These are phyloP conservation scores for Myanophis thanlyinensis DNA, from an alignment of 2,113 vertebrate genomes.

Conservation along the genomic window DNA sequence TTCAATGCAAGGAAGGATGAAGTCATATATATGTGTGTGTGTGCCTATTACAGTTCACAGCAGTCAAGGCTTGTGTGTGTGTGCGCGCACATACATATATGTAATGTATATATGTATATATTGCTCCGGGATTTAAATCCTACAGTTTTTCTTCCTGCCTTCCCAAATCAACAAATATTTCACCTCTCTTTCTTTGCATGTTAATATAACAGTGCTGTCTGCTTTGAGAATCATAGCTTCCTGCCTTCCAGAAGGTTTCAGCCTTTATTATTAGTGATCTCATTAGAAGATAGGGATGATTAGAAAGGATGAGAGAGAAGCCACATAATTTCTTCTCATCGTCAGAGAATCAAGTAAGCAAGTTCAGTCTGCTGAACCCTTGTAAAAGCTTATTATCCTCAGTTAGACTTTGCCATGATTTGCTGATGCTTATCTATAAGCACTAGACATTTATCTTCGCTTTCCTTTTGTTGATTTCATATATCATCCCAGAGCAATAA, in stretches of 20 bases:
- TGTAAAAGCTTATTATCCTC: not conserved
- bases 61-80: not conserved
- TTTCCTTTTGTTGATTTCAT: not conserved
- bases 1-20: not conserved
- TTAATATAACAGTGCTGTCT: not conserved
- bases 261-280: not conserved
- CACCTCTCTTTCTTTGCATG: not conserved
- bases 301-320: not conserved
- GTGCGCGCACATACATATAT: not conserved
- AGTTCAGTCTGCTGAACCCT: not conserved
- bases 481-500: not conserved
- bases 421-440: not conserved
- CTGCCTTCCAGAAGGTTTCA: not conserved
- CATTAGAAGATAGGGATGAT: not conserved
- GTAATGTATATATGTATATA: not conserved
- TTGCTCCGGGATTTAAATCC: not conserved
- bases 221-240: not conserved
- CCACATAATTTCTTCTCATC: not conserved
- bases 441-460: not conserved
- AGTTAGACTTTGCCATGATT: not conserved
- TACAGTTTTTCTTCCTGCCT: not conserved
- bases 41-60: not conserved
- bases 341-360: not conserved
- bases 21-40: not conserved
- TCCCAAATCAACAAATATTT: not conserved